Conservation (phyloP, 2,888 invertebrate genomes). For the Acrobasis consociella region DNA sequence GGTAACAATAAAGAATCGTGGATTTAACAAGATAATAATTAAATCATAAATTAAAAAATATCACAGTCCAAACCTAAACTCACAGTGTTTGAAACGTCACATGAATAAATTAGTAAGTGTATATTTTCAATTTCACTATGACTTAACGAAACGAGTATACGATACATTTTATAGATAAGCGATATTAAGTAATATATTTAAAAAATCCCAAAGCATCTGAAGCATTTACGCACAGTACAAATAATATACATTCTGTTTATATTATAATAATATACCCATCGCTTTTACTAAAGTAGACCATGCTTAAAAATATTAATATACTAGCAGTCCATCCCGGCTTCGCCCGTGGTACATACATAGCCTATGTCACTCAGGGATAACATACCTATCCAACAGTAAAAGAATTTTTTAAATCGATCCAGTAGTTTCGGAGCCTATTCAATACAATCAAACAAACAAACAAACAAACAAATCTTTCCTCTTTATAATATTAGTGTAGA, state of each 20-base stretch:
- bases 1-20: slow-evolving; percentile 55
- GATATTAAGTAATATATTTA: neutral
- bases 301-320: neutral
- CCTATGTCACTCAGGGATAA: too few relatives aligned
- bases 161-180: slow-evolving; percentile 15
- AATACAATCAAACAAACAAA: too few relatives aligned
- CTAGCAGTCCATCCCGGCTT: too few relatives aligned
- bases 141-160: slow-evolving; percentile 33
- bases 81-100: slow-evolving; percentile 67
- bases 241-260: neutral
- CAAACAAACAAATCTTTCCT: too few relatives aligned
- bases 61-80: slow-evolving; percentile 61
- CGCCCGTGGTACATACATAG: too few relatives aligned
- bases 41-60: slow-evolving; percentile 44
- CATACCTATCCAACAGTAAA: too few relatives aligned
- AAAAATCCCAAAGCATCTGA: slow-evolving; percentile 7
- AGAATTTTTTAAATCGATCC: too few relatives aligned
- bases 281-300: neutral
- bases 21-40: slow-evolving; percentile 48
- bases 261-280: neutral
- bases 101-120: slow-evolving; percentile 55
- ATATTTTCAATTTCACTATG: slow-evolving; percentile 62
- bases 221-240: slow-evolving; percentile 10
- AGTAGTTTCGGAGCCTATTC: too few relatives aligned
- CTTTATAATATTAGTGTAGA: too few relatives aligned